Conservation (phyloP, 2,797 vertebrate genomes). For the Xerus rutilus region DNA sequence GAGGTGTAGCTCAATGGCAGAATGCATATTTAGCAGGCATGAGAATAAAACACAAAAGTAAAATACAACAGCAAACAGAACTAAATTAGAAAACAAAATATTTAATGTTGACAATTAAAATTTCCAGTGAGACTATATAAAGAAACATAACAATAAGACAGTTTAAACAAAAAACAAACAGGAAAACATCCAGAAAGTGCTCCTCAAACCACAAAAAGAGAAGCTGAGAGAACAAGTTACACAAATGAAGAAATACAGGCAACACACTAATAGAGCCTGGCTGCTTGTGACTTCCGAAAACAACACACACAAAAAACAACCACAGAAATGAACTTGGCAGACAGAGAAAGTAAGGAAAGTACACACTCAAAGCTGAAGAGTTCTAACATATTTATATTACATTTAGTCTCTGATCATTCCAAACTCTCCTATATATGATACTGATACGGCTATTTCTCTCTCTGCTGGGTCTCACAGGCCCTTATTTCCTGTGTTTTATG, state of each 20-base stretch:
- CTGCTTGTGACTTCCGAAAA: constrained; percentile 95
- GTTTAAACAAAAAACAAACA: constrained; percentile 73
- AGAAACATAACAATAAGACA: constrained; percentile 56
- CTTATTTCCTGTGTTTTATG: neutral
- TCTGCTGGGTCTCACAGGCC: neutral
- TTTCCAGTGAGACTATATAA: constrained; percentile 33
- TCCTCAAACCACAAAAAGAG: constrained; percentile 85
- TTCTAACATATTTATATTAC: neutral
- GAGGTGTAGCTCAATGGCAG: neutral
- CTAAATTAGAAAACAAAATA: constrained; percentile 17
- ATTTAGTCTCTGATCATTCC: neutral
- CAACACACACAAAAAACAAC: constrained; percentile 92
- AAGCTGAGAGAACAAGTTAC: constrained; percentile 75
- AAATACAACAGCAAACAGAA: constrained; percentile 18
- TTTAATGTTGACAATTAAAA: neutral
- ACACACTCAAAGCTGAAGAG: constrained; percentile 83
- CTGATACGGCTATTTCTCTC: neutral
- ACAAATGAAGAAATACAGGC: constrained; percentile 82
- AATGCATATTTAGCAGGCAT: neutral
- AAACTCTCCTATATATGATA: neutral
- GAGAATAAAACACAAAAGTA: neutral
- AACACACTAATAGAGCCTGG: constrained; percentile 92
- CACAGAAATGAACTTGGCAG: constrained; percentile 89
- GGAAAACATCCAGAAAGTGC: constrained; percentile 75
- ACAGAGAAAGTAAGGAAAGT: constrained; percentile 76